Evolutionary conservation across 1,140 invertebrate species (phyloP).

Genomic region (Centruroides sculpturatus): DNA sequence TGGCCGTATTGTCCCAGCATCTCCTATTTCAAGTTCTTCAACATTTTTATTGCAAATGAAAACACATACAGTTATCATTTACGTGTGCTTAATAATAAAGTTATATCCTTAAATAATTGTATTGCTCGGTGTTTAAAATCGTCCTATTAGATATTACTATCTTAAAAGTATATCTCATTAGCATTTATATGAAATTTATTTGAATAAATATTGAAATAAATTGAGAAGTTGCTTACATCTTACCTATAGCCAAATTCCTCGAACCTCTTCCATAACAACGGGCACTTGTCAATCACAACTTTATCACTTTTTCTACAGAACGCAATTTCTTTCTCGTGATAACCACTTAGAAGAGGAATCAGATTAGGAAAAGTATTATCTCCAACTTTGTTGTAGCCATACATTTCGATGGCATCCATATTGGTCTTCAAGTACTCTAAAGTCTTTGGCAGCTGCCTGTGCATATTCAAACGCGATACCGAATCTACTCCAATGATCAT

Average conservation of each 20-base stretch:
- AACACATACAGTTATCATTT: too few species aligned
- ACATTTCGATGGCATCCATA: constrained; percentile 27
- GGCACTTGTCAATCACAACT: constrained; percentile 9
- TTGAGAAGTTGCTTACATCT: too few species aligned
- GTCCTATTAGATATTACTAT: too few species aligned
- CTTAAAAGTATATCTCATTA: too few species aligned
- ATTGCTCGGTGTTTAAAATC: too few species aligned
- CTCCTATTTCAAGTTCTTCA: too few species aligned
- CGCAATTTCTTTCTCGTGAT: constrained; percentile 7
- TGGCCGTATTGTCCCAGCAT: too few species aligned
- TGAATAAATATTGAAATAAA: too few species aligned
- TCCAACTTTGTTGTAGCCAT: constrained; percentile 32
- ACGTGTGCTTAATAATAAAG: too few species aligned
- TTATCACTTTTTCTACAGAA: not conserved
- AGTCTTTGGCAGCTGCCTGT: constrained; percentile 38
- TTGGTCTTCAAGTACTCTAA: constrained; percentile 29
- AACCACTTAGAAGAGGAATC: constrained; percentile 28
- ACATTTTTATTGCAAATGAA: too few species aligned
- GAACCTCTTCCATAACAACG: constrained; percentile 11
- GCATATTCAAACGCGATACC: constrained; percentile 40
- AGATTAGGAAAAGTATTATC: constrained; percentile 35
- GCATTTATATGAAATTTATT: too few species aligned
- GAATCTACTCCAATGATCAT: constrained; percentile 41
- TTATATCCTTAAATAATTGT: too few species aligned
- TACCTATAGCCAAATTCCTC: constrained; percentile 4